Percentiles rank a stretch among this genome's conserved stretches.
phyloP scores from a whole-genome alignment of 2,113 vertebrate genomes.

The Gopherus evgoodei region DNA sequence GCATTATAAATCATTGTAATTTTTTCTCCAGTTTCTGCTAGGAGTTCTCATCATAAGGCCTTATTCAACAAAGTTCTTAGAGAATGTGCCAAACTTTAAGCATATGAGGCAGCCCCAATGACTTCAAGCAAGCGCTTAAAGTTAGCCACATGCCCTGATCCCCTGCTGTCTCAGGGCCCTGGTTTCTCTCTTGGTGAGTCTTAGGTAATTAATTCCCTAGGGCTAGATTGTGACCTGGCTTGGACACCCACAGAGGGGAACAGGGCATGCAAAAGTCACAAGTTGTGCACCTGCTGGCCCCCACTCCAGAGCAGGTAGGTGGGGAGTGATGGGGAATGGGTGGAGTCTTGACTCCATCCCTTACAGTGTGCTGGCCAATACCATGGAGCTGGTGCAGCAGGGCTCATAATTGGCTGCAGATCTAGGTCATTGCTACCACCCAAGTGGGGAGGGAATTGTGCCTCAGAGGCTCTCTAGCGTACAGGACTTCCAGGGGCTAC shows the following conservation, averaged over 20 bases:
- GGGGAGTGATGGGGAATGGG: background rate
- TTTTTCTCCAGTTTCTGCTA: background rate
- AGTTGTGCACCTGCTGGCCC: background rate
- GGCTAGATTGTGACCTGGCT: background rate
- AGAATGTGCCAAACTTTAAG: background rate
- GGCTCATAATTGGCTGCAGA: background rate
- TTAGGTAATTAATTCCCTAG: background rate
- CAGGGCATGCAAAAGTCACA: background rate
- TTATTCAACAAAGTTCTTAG: background rate
- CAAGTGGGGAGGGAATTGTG: background rate
- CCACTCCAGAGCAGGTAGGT: background rate
- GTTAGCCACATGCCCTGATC: background rate
- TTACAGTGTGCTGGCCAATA: background rate
- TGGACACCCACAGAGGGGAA: background rate
- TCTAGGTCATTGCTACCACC: background rate
- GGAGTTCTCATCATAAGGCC: background rate
- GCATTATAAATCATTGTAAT: background rate
- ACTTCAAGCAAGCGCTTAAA: background rate
- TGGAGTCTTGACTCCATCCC: background rate
- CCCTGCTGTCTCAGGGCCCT: background rate
- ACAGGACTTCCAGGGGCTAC: background rate
- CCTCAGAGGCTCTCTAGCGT: background rate
- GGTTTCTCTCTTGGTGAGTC: background rate
- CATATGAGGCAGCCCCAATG: background rate
- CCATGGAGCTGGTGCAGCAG: background rate